phyloP scores from a whole-genome alignment of 2,797 vertebrate genomes.

The Gadopsis marmoratus region DNA sequence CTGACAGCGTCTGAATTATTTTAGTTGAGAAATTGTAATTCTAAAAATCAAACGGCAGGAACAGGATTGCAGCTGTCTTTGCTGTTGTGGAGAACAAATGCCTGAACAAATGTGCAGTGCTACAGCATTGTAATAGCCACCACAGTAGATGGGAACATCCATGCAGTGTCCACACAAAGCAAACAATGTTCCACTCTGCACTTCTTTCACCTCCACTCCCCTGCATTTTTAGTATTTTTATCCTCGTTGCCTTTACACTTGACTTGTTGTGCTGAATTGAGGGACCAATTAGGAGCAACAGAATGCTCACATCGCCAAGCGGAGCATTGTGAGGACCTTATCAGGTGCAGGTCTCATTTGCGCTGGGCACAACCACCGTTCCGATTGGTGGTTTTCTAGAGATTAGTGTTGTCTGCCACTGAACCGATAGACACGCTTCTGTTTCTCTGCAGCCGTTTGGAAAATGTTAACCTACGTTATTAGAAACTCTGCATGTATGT shows the following conservation, averaged over 20 bases:
- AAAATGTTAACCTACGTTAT: constrained; percentile 15
- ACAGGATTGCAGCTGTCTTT: not conserved
- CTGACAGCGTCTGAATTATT: constrained; percentile 17
- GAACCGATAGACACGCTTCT: constrained; percentile 16
- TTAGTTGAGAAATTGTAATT: constrained; percentile 7
- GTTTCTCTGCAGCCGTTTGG: constrained; percentile 27
- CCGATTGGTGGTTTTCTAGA: constrained; percentile 50
- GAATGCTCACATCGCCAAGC: constrained; percentile 55
- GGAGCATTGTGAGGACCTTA: constrained; percentile 58
- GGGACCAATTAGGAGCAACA: constrained; percentile 62
- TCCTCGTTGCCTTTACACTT: constrained; percentile 65
- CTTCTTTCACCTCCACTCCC: constrained; percentile 52
- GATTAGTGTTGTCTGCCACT: constrained; percentile 39
- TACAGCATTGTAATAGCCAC: not conserved
- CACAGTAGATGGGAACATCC: constrained; percentile 33
- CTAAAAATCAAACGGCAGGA: constrained; percentile 22
- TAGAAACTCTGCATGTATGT: constrained; percentile 26
- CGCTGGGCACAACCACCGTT: constrained; percentile 57
- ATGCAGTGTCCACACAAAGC: constrained; percentile 68
- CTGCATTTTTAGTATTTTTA: constrained; percentile 67
- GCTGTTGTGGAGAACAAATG: constrained; percentile 1
- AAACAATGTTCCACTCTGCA: constrained; percentile 59
- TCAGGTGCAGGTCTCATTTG: constrained; percentile 68
- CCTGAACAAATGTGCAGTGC: constrained; percentile 14
- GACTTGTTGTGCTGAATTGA: constrained; percentile 63